Conservation (phyloP, 1,140 invertebrate genomes). For the Leptopilina boulardi region DNA sequence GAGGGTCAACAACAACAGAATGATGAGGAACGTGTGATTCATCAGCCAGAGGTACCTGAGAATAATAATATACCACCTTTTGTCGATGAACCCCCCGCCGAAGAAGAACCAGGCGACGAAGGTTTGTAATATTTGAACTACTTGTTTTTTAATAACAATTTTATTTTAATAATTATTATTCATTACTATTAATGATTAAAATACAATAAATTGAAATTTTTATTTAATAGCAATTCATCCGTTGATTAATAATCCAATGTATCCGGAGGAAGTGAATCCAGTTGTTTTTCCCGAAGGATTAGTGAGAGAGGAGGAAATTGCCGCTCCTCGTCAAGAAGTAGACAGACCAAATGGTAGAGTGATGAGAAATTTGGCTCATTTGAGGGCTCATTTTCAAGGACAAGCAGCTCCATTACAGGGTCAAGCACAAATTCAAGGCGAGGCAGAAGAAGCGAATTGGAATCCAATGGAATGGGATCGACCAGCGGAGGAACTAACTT, state of each 20-base stretch:
- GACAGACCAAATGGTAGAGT: conserved; percentile 33
- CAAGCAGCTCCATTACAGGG: conserved; percentile 66
- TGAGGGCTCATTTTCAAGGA: conserved; percentile 16
- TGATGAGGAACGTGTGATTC: conserved; percentile 56
- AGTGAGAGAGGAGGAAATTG: conserved; percentile 35
- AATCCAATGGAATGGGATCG: conserved; percentile 99
- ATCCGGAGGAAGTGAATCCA: conserved; percentile 6
- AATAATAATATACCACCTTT: conserved; percentile 75
- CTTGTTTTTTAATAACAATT: not conserved
- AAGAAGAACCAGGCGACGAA: conserved; percentile 56
- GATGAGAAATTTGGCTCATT: conserved; percentile 3
- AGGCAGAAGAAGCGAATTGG: conserved; percentile 94
- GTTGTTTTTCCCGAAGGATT: conserved; percentile 27
- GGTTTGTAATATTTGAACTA: no score
- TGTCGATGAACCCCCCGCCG: conserved; percentile 63
- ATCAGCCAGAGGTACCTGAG: conserved; percentile 64
- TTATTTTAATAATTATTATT: not conserved
- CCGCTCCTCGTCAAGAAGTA: conserved; percentile 49
- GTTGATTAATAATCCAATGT: not conserved
- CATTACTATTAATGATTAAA: not conserved
- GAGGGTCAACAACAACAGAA: conserved; percentile 51
- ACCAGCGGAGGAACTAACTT: conserved; percentile 97
- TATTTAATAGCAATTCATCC: not conserved
- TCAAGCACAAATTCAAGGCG: conserved; percentile 75
- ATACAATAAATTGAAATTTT: not conserved